A percentile compares a stretch with the other conserved stretches of the same genome.
Conservation (phyloP, 2,113 vertebrate genomes). For the Leptosomus discolor region DNA sequence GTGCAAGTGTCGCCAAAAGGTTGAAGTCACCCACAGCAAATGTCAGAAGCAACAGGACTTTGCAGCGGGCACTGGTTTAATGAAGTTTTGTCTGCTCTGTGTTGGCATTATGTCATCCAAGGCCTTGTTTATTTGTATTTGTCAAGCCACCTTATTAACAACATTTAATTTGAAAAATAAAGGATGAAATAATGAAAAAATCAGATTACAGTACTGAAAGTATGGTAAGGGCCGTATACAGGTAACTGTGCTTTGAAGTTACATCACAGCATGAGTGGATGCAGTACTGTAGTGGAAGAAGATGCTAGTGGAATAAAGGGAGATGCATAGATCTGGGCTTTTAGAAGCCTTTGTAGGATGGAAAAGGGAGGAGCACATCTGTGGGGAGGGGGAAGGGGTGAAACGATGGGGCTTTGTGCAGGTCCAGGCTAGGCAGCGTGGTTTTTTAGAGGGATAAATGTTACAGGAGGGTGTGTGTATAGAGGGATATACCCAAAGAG, state of each 20-base stretch:
- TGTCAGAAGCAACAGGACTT: not conserved
- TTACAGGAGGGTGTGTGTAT: accelerated
- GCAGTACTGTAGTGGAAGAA: not conserved
- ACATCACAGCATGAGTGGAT: not conserved
- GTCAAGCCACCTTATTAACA: not conserved
- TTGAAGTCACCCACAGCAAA: not conserved
- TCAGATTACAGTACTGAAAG: not conserved
- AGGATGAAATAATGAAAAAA: not conserved
- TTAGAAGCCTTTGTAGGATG: not conserved
- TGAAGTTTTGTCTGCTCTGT: not conserved
- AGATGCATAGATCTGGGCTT: not conserved
- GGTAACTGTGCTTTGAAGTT: not conserved
- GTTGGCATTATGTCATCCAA: not conserved
- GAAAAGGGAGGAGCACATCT: not conserved
- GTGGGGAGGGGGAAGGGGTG: not conserved
- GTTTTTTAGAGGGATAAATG: not conserved
- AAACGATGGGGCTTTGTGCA: not conserved
- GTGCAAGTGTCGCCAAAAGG: not conserved
- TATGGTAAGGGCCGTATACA: not conserved
- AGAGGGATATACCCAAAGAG: no score
- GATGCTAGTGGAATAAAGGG: not conserved
- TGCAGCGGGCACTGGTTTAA: not conserved
- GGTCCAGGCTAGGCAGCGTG: not conserved
- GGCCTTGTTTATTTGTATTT: not conserved
- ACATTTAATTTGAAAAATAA: not conserved